phyloP scores from a whole-genome alignment of 2,888 invertebrate genomes.

The Sinopyrophorus schimmeli region DNA sequence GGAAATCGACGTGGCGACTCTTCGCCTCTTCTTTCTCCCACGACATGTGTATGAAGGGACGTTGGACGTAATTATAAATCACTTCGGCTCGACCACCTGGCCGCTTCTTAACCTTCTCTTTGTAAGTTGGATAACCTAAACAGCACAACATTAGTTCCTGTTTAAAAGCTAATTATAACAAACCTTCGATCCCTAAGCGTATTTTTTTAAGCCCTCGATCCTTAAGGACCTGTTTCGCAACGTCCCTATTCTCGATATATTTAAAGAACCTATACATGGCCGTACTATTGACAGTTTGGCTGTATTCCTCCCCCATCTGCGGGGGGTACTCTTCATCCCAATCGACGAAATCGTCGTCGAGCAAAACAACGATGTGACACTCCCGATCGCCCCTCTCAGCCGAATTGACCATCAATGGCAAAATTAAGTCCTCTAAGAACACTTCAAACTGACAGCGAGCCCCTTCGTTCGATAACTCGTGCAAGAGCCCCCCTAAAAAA shows the following conservation, averaged over 20 bases:
- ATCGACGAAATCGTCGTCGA: constrained; percentile 94
- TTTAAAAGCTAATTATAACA: constrained; percentile 1
- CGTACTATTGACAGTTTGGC: constrained; percentile 94
- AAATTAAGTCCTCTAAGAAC: constrained; percentile 91
- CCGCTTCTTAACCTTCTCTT: constrained; percentile 95
- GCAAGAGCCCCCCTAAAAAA: constrained; percentile 81
- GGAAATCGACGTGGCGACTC: constrained; percentile 98
- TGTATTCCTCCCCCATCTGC: constrained; percentile 99
- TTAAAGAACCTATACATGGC: constrained; percentile 98
- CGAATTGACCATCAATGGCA: constrained; percentile 95
- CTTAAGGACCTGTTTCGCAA: constrained; percentile 98
- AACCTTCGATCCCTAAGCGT: constrained; percentile 92
- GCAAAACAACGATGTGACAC: constrained; percentile 93
- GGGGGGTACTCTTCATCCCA: constrained; percentile 99
- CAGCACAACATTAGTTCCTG: constrained; percentile 1
- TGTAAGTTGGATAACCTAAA: constrained; percentile 92
- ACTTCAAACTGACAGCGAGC: constrained; percentile 95
- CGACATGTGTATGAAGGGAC: constrained; percentile 98
- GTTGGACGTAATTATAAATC: constrained; percentile 98
- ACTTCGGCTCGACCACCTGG: constrained; percentile 96
- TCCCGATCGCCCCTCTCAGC: constrained; percentile 95
- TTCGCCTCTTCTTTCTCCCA: constrained; percentile 99
- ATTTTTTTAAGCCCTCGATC: constrained; percentile 99
- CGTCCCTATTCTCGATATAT: constrained; percentile 98
- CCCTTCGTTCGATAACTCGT: constrained; percentile 99